These are phyloP conservation scores for Tor tambroides DNA, from an alignment of 2,113 vertebrate genomes.

Conservation along the genomic window DNA sequence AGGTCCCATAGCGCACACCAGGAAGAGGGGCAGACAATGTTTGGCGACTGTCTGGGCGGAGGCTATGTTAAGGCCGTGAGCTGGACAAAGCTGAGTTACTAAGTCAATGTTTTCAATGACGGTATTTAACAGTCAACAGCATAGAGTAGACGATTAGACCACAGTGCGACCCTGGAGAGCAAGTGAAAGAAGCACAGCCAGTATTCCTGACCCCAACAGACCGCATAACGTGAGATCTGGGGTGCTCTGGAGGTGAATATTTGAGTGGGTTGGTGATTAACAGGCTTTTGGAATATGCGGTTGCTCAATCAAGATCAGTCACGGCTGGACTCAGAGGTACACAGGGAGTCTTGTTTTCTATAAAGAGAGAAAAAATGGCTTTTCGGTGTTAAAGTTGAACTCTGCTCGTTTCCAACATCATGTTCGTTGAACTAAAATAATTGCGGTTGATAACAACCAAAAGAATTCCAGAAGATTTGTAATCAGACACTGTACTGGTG, in stretches of 20 bases:
- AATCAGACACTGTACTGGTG: not conserved
- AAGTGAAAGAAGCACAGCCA: slow-evolving; percentile 15
- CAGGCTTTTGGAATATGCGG: not conserved
- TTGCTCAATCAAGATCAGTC: slow-evolving; percentile 19
- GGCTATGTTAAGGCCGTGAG: slow-evolving; percentile 44
- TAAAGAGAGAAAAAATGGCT: slow-evolving; percentile 13
- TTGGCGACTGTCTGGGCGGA: slow-evolving; percentile 61
- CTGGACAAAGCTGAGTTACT: slow-evolving; percentile 50
- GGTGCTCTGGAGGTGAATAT: slow-evolving; percentile 29
- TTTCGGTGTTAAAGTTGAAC: slow-evolving; percentile 13
- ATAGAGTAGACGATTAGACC: slow-evolving; percentile 8
- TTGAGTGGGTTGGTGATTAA: slow-evolving; percentile 32
- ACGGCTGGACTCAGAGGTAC: slow-evolving; percentile 29
- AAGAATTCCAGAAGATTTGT: slow-evolving; percentile 9
- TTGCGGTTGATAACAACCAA: too few species aligned
- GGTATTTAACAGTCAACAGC: slow-evolving; percentile 45
- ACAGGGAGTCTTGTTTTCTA: slow-evolving; percentile 14
- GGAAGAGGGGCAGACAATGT: slow-evolving; percentile 59
- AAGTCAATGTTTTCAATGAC: slow-evolving; percentile 55
- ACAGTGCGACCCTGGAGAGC: slow-evolving; percentile 39
- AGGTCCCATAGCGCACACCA: slow-evolving; percentile 42
- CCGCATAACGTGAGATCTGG: slow-evolving; percentile 43
- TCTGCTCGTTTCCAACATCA: not conserved
- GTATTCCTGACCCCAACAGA: slow-evolving; percentile 41
- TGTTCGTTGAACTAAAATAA: too few species aligned